Evolutionary conservation across 1,140 invertebrate species (phyloP).

Genomic region (Meloidogyne exigua): DNA sequence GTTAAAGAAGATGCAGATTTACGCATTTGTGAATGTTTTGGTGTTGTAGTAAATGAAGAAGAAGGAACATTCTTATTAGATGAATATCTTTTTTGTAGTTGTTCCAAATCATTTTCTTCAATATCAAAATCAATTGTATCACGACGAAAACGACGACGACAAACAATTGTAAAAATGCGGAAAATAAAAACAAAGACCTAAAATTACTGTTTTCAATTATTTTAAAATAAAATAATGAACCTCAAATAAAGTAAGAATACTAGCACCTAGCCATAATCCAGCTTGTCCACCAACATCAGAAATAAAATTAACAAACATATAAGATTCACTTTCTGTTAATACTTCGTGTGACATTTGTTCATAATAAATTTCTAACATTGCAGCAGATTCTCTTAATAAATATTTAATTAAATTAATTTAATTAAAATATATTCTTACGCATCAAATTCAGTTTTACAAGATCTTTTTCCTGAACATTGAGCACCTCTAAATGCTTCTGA

Average conservation of each 20-base stretch:
- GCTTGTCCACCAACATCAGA: slow-evolving; percentile 61
- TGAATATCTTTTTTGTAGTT: not conserved
- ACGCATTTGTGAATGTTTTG: not conserved
- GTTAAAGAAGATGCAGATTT: slow-evolving; percentile 4
- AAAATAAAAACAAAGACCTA: slow-evolving; percentile 36
- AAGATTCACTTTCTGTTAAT: slow-evolving; percentile 57
- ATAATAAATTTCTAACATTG: slow-evolving; percentile 62
- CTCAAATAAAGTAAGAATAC: slow-evolving; percentile 42
- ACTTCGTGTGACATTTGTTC: slow-evolving; percentile 63
- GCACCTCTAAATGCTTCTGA: slow-evolving; percentile 47
- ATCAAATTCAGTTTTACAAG: slow-evolving; percentile 37
- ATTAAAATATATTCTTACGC: slow-evolving; percentile 21
- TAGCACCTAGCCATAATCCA: slow-evolving; percentile 54
- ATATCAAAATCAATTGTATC: slow-evolving; percentile 1
- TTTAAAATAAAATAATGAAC: not conserved
- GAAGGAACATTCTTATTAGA: not conserved
- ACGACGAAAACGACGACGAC: slow-evolving; percentile 30
- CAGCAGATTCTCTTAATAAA: slow-evolving; percentile 37
- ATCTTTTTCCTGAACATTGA: slow-evolving; percentile 30
- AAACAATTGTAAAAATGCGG: slow-evolving; percentile 40
- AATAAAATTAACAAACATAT: slow-evolving; percentile 60
- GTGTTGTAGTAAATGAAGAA: not conserved
- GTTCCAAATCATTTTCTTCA: not conserved
- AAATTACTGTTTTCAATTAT: too few relatives aligned
- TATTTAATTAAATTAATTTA: not conserved